Evolutionary conservation across 2,113 vertebrate genomes (phyloP), one percentile per base, ranked within the genome.

Genomic region (Corythaeola cristata): DNA sequence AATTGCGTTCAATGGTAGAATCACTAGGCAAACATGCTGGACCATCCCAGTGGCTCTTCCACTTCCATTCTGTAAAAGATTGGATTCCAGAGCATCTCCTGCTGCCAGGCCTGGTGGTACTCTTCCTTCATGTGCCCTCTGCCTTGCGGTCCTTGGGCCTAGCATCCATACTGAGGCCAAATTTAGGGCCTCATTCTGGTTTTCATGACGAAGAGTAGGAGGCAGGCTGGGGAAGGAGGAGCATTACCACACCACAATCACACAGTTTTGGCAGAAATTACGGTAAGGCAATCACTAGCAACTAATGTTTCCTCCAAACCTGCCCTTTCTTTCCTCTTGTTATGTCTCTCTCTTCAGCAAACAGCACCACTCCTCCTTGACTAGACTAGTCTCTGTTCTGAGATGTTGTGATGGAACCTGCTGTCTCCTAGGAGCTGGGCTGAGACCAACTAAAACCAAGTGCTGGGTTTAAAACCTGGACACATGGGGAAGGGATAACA

Each of bases 331-430:
- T 75, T 85, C 55, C 55, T 89, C 66, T 33, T 92, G 45, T 78
- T 81, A 23, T 37, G 69, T 92, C 37, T 93, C 30, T 58, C 55
- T 53, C 72, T 79, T 89, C 73, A 73, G 84, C 89, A 96, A 69
- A 93, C 75, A 66, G 45, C 59, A 44, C 69, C 76, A 67, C 55
- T 91, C 82, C 67, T 91, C 23, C 41, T 67, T 88, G 79, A 56
- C 89, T 77, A 81, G 78, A 82, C 85, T 62, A n/a, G 75, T 41
- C 71, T 73, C 52, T 94, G 2, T 90, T 63, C 80, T 75, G 55
- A 84, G 27, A 62, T 71, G 77, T 68, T 93, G 58, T 87, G 94
- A 53, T 95, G 91, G 80, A 91, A 81, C 39, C 55, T 85, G 15
- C 44, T 69, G 75, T 93, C 73, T 79, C 64, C 47, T 44, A 28